Conservation (phyloP, 2,888 invertebrate genomes). For the Pecten maximus region DNA sequence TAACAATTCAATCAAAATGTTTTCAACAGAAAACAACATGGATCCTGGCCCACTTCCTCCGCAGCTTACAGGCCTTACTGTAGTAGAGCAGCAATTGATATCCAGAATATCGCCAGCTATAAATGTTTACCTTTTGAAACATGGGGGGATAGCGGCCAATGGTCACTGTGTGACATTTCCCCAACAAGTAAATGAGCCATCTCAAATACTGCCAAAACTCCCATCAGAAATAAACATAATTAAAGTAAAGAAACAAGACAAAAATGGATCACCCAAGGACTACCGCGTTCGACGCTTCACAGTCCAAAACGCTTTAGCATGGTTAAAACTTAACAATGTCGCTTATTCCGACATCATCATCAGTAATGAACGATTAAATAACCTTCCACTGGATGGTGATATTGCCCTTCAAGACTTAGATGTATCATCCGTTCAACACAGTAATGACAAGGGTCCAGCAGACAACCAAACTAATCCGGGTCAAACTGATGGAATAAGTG, state of each 20-base stretch:
- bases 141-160: too few species aligned
- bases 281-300: constrained; percentile 41
- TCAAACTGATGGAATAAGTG: constrained; percentile 44
- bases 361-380: constrained; percentile 45
- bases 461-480: constrained; percentile 49
- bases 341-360: constrained; percentile 54
- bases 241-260: constrained; percentile 50
- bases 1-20: too few species aligned
- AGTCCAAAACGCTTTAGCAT: constrained; percentile 44
- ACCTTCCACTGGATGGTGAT: constrained; percentile 52
- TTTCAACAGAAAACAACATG: too few species aligned
- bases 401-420: neutral
- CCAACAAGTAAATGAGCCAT: too few species aligned
- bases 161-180: too few species aligned
- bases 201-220: too few species aligned
- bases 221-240: constrained; percentile 54
- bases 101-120: too few species aligned
- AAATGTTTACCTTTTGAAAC: too few species aligned
- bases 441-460: constrained; percentile 51
- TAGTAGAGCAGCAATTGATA: too few species aligned
- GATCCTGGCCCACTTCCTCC: too few species aligned
- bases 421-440: constrained; percentile 36
- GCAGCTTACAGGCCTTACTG: too few species aligned
- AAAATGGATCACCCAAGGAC: constrained; percentile 50
- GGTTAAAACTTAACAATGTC: constrained; percentile 45